Conservation (phyloP, 2,888 invertebrate genomes). For the Macrophya annulata region DNA sequence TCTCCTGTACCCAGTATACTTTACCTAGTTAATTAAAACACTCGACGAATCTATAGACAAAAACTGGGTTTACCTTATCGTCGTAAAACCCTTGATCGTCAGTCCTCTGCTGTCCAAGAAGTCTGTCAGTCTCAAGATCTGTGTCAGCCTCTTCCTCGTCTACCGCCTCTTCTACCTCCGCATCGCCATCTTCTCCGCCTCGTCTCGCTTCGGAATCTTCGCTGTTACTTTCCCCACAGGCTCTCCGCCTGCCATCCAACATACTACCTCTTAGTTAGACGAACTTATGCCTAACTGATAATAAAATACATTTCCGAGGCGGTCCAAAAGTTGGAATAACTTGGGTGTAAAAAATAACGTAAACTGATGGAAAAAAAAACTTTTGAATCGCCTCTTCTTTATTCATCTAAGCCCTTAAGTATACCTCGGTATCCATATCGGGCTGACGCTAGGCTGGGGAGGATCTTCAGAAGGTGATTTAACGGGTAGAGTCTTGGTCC, state of each 20-base stretch:
- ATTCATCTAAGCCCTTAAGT: not conserved
- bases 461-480: conserved; percentile 80
- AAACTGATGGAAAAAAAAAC: not conserved
- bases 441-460: conserved; percentile 82
- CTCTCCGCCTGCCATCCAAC: conserved; percentile 77
- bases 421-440: conserved; percentile 88
- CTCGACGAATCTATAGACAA: not conserved
- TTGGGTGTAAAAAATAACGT: not conserved
- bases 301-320: not conserved
- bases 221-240: conserved; percentile 77
- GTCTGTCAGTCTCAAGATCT: conserved; percentile 97
- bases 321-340: not conserved
- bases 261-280: conserved; percentile 78
- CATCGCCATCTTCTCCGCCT: conserved; percentile 75
- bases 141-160: conserved; percentile 93
- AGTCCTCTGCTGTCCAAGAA: conserved; percentile 96
- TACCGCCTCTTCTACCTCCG: conserved; percentile 75
- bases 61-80: conserved; percentile 85
- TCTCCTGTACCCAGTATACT: not conserved
- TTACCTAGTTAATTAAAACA: not conserved
- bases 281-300: conserved; percentile 65
- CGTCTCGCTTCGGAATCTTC: conserved; percentile 76
- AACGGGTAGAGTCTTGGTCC: conserved; percentile 85
- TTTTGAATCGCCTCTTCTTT: conserved; percentile 59
- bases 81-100: conserved; percentile 96